Conservation (phyloP, 2,113 vertebrate genomes). For the Nanorana parkeri region DNA sequence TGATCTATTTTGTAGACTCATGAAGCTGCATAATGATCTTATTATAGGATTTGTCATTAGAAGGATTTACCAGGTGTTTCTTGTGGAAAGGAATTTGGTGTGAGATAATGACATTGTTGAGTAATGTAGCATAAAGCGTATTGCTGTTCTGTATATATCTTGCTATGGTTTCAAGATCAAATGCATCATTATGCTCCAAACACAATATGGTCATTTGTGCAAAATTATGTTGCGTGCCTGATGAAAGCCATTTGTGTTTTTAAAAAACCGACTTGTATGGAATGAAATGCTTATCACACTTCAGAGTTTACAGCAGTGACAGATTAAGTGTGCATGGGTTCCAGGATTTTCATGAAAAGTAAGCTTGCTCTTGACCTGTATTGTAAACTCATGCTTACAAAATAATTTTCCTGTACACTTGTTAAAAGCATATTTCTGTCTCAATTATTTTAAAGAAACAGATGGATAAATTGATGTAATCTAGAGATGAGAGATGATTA, state of each 20-base stretch:
- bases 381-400: too few species aligned
- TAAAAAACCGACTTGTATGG: background rate
- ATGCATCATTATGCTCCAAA: constrained; percentile 45
- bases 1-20: constrained; percentile 10
- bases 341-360: too few species aligned
- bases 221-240: background rate
- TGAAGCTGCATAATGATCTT: constrained; percentile 40
- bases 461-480: too few species aligned
- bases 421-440: too few species aligned
- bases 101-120: constrained; percentile 49
- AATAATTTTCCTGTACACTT: too few species aligned
- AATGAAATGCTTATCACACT: background rate
- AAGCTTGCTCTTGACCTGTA: too few species aligned
- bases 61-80: constrained; percentile 47
- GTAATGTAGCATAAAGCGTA: constrained; percentile 46
- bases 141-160: constrained; percentile 32
- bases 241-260: background rate
- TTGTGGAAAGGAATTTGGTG: constrained; percentile 21
- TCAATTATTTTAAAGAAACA: too few species aligned
- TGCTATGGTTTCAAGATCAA: constrained; percentile 12
- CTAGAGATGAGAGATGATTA: too few species aligned
- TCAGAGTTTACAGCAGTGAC: too few species aligned
- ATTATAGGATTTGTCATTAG: constrained; percentile 43
- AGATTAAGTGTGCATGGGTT: too few species aligned
- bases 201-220: constrained; percentile 19